Conservation (phyloP, 1,140 invertebrate species). For the Sarcophaga peregrina region DNA sequence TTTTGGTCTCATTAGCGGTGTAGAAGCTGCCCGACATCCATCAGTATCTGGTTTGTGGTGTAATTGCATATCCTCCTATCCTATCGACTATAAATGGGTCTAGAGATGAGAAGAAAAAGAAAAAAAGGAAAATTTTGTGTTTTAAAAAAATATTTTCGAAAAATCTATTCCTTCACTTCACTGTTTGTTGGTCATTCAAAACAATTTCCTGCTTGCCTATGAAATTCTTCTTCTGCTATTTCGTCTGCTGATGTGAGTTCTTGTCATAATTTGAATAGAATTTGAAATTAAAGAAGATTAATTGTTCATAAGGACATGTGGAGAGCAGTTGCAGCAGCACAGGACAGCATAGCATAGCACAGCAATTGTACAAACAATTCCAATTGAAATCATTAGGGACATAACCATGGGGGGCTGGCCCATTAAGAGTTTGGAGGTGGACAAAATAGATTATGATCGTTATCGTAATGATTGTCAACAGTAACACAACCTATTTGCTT, state of each 20-base stretch:
- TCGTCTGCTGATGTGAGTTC: background rate
- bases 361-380: too few species aligned
- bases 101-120: too few species aligned
- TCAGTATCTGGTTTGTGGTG: too few species aligned
- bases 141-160: conserved; percentile 28
- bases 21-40: too few species aligned
- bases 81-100: too few species aligned
- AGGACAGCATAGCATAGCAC: background rate
- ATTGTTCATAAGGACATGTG: conserved; percentile 33
- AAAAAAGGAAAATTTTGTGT: too few species aligned
- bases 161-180: background rate
- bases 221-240: too few species aligned
- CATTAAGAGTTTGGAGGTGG: background rate
- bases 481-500: background rate
- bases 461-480: background rate
- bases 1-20: too few species aligned
- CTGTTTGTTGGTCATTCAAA: background rate
- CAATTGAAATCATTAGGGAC: too few species aligned
- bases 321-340: background rate
- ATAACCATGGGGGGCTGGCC: too few species aligned
- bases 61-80: too few species aligned
- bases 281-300: conserved; percentile 42
- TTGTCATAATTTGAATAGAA: conserved; percentile 41
- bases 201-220: too few species aligned
- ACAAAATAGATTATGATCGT: background rate